Evolutionary conservation across 2,888 invertebrate species (phyloP), one percentile per base, ranked within the genome.

Genomic region (Drosophila emarginata): DNA sequence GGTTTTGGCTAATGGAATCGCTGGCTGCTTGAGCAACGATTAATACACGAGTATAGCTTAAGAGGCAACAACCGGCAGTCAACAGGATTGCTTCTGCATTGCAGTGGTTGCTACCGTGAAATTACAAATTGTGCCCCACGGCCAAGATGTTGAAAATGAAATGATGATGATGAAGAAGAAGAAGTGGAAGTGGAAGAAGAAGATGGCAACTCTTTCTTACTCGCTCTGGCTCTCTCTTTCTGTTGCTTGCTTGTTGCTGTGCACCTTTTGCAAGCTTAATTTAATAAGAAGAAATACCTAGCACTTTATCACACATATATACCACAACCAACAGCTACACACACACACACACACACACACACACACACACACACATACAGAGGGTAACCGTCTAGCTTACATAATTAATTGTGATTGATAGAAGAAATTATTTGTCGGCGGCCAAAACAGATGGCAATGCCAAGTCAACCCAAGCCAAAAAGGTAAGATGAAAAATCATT

Each of bases 401-500:
- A 75, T 87, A 85, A 87, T 88, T 89, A 89, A 90, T 87, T 88
- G 82, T 90, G 90, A 90, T 90, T 87, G 84, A 90, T 90, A 80
- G 74, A 73, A 77, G 72, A 86, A 80, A 84, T 87, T 87, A 80
- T 77, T 78, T 80, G 83, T 72, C 77, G 64, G 76, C 69, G 75
- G 79, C 72, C 60, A 78, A 79, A 87, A 78, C 88, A 87, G 87
- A 80, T 80, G 87, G 73, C 76, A 45, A 39, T 45, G 62, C 58
- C 39, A 53, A 64, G 28, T 39, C 53, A 59, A 61, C 64, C 61
- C 61, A 73, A 68, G 58, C 64, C 65, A 63, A 75, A 74, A 86
- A 76, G 77, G 74, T 78, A 76, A 77, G 67, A 76, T 84, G 88
- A 84, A 84, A 84, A 88, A 84, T 88, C 84, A 87, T 88, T 87